Base-by-base conservation (phyloP, 1,140 invertebrate species). In the Drosophila auraria region DNA sequence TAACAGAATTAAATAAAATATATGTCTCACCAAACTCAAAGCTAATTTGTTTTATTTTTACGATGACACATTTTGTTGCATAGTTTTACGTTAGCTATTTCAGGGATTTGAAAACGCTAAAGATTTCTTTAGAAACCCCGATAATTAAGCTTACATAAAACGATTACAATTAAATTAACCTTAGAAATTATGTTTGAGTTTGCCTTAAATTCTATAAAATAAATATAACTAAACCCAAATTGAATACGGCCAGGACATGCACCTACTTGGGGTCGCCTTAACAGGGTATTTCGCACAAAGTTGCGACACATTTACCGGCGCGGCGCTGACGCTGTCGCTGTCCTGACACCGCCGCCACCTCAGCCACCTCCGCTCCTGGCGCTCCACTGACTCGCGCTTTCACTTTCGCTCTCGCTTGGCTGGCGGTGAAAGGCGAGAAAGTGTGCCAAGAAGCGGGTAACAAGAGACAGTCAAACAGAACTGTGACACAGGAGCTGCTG, bases 401-500 rank as follows among this genome's bases (percentile, higher is more conserved):
- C 56, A 23, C 40, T 27, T 15, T 33, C 61, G 69, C 57, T 69
- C 54, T 76, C 70, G 72, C 54, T 62, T 53, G 83, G 78, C 77
- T 82, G 65, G 75, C 69, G 42, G 50, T 87, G 82, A 86, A 82
- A 82, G 69, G 69, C 78, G 61, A 33, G 59, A 76, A 87, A 87
- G 70, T 72, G 69, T 57, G 79, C 62, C 82, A 63, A 69, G 72
- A 60, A 73, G 58, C 58, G 57, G 64, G 77, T 56, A 70, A 74
- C 64, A 80, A 71, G 78, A 68, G 62, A 61, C 64, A 80, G 61
- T 60, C 63, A 61, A 61, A 73, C 70, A 61, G 61, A 71, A 47
- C 49, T 42, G 75, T 45, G 53, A 54, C 53, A 51, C 54, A 54
- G 66, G 30, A 56, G 50, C 33, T 20, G 63, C 33, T 14, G 51